phyloP scores from a whole-genome alignment of 2,797 vertebrate genomes.

The Anas bernieri region DNA sequence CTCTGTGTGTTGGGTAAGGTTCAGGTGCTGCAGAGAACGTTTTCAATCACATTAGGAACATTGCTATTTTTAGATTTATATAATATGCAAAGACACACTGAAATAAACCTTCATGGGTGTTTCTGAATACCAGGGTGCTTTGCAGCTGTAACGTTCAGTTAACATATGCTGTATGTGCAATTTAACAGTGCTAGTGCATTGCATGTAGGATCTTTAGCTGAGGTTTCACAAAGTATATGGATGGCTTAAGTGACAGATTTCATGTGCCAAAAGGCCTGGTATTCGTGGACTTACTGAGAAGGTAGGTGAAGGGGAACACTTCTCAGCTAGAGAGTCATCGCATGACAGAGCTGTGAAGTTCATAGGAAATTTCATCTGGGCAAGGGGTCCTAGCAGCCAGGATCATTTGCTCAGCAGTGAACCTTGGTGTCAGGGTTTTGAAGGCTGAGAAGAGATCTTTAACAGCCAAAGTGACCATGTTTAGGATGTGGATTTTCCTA shows the following conservation, averaged over 20 bases:
- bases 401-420: not conserved
- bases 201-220: rapidly evolving
- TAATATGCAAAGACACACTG: not conserved
- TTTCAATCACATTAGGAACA: not conserved
- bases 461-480: not conserved
- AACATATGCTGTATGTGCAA: not conserved
- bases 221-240: not conserved
- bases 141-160: not conserved
- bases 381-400: not conserved
- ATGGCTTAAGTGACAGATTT: not conserved
- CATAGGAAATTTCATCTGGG: not conserved
- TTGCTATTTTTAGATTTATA: not conserved
- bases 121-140: not conserved
- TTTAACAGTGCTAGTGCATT: not conserved
- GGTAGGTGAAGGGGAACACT: not conserved
- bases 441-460: not conserved
- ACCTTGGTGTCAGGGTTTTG: not conserved
- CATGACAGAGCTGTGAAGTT: not conserved
- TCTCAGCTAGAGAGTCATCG: not conserved
- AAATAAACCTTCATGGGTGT: not conserved
- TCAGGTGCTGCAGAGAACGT: not conserved
- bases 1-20: not conserved
- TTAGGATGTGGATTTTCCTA: not conserved
- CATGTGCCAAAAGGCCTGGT: not conserved
- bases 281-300: not conserved